Percentiles rank a stretch among this genome's conserved stretches.
Evolutionary conservation across 2,888 invertebrate genomes (phyloP).

Genomic region (Eilema sororculum): DNA sequence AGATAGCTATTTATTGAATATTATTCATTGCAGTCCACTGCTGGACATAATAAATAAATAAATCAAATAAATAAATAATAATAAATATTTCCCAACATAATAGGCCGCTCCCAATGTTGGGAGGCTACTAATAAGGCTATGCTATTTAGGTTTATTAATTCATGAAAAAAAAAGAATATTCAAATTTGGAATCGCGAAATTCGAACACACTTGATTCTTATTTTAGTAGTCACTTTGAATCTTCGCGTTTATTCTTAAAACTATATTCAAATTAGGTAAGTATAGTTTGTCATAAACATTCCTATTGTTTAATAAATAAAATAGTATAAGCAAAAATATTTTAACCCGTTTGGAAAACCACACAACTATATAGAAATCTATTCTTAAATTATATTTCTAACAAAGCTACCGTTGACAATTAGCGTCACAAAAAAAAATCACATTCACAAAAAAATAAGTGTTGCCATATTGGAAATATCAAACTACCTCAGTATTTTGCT

Average conservation of each 20-base stretch:
- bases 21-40: no score
- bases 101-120: no score
- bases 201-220: not conserved
- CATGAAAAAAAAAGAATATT: not conserved
- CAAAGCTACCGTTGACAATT: constrained; percentile 6
- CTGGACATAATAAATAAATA: no score
- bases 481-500: not conserved
- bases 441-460: not conserved
- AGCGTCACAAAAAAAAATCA: constrained; percentile 4
- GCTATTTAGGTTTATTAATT: no score
- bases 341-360: constrained; percentile 9
- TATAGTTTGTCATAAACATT: not conserved
- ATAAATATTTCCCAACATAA: no score
- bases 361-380: not conserved
- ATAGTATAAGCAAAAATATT: not conserved
- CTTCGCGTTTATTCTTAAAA: not conserved
- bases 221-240: not conserved
- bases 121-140: no score
- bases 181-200: not conserved
- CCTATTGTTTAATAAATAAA: not conserved
- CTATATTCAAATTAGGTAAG: not conserved
- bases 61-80: no score
- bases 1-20: no score
- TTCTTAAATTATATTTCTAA: constrained; percentile 8
- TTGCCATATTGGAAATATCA: not conserved